These are phyloP conservation scores for Parauchenoglanis ngamensis DNA, from an alignment of 2,797 vertebrate species.

Conservation along the genomic window DNA sequence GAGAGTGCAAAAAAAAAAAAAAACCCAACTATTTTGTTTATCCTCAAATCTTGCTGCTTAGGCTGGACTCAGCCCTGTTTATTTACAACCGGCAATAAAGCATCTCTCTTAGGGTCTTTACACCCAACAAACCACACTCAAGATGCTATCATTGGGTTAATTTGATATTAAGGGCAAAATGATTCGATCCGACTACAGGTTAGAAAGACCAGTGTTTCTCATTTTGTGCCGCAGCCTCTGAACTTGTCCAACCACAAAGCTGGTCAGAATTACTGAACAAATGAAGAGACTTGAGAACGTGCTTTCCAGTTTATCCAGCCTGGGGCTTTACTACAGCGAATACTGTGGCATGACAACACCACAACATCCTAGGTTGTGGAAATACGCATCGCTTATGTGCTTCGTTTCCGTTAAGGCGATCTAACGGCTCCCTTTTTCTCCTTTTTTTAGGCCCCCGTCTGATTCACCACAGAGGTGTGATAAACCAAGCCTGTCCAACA, in stretches of 20 bases:
- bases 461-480: slow-evolving; percentile 62
- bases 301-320: background rate
- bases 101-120: background rate
- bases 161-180: too few relatives aligned
- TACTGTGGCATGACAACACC: background rate
- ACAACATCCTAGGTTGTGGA: too few relatives aligned
- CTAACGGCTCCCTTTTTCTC: background rate
- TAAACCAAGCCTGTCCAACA: slow-evolving; percentile 69
- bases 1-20: background rate
- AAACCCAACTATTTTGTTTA: background rate
- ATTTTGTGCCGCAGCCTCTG: background rate
- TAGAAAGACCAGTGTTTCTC: background rate
- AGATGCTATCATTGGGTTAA: too few relatives aligned
- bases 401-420: background rate
- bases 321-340: background rate
- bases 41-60: background rate
- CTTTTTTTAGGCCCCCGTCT: slow-evolving; percentile 48
- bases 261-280: background rate
- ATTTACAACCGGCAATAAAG: background rate
- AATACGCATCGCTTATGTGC: background rate
- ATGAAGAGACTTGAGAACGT: background rate
- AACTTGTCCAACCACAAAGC: background rate
- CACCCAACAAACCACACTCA: background rate
- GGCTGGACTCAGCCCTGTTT: background rate
- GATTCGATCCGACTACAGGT: background rate